Evolutionary conservation across 2,888 invertebrate species (phyloP).

Genomic region (Sarcophaga rosellei): DNA sequence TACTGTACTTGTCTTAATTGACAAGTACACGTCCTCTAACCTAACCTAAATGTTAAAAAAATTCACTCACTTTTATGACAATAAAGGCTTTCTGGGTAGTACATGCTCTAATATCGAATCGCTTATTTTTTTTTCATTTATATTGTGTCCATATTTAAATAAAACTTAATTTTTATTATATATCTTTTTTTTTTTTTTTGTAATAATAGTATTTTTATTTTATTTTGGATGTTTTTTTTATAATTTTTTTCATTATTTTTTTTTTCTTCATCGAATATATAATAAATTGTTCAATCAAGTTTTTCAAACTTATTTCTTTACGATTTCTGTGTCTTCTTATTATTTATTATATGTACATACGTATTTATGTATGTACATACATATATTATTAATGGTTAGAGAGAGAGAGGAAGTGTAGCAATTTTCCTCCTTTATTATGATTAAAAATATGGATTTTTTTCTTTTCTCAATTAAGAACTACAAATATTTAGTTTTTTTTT

Average conservation of each 20-base stretch:
- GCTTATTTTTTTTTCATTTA: too few species aligned
- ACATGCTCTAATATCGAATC: too few species aligned
- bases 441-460: slow-evolving; percentile 21
- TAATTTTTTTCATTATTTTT: slow-evolving; percentile 40
- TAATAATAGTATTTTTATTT: slow-evolving; percentile 16
- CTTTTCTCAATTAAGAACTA: slow-evolving; percentile 43
- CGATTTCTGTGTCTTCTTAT: slow-evolving; percentile 43
- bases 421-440: slow-evolving; percentile 1
- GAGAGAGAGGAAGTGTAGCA: not conserved
- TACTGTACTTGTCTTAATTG: too few species aligned
- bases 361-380: too few species aligned
- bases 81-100: too few species aligned
- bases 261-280: slow-evolving; percentile 54
- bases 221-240: slow-evolving; percentile 49
- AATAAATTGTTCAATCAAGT: slow-evolving; percentile 59
- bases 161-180: slow-evolving; percentile 9
- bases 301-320: slow-evolving; percentile 52
- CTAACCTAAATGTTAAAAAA: too few species aligned
- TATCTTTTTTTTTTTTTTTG: slow-evolving; percentile 43
- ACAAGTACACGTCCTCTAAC: too few species aligned
- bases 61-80: too few species aligned
- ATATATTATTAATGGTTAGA: not conserved
- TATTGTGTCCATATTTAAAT: not conserved
- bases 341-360: slow-evolving; percentile 1
- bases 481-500: slow-evolving; percentile 40